A percentile compares a stretch with the other conserved stretches of the same genome.
Evolutionary conservation across 2,888 invertebrate genomes (phyloP).

Genomic region (Trichopria drosophilae): DNA sequence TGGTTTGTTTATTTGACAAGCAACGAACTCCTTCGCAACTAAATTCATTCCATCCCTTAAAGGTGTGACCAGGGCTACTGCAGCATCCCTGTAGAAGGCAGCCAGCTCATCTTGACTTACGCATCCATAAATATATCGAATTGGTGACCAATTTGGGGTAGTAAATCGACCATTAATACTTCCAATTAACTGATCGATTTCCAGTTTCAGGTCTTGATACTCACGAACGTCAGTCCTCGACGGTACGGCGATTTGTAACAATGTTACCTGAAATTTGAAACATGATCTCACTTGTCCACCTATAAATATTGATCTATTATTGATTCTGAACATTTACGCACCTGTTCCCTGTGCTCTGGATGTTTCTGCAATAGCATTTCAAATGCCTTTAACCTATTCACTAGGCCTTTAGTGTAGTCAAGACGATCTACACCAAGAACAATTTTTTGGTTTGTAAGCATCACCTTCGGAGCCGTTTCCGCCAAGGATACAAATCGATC

Average conservation of each 20-base stretch:
- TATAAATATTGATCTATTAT: neutral
- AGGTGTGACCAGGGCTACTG: conserved; percentile 85
- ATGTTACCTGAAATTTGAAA: conserved; percentile 57
- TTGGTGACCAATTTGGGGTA: conserved; percentile 91
- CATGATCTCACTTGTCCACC: neutral
- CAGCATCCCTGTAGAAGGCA: conserved; percentile 83
- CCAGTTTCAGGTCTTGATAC: conserved; percentile 86
- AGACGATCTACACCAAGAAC: conserved; percentile 86
- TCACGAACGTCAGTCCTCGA: conserved; percentile 88
- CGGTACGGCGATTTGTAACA: conserved; percentile 85
- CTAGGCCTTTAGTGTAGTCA: conserved; percentile 89
- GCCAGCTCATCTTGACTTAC: conserved; percentile 85
- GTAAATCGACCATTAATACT: conserved; percentile 87
- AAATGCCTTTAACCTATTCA: conserved; percentile 80
- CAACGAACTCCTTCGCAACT: conserved; percentile 90
- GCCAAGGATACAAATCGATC: conserved; percentile 83
- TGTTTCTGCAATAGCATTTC: conserved; percentile 79
- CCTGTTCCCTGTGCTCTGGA: conserved; percentile 83
- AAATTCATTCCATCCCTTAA: conserved; percentile 89
- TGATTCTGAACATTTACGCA: too few species aligned
- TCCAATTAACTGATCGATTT: conserved; percentile 87
- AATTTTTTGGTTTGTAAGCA: conserved; percentile 77
- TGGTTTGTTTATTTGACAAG: conserved; percentile 84
- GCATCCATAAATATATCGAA: conserved; percentile 86
- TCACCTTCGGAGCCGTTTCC: conserved; percentile 65